Percentiles rank a stretch among this genome's conserved stretches.
These are phyloP conservation scores for Diplodus sargus DNA, from an alignment of 2,797 vertebrate genomes.

Conservation along the genomic window DNA sequence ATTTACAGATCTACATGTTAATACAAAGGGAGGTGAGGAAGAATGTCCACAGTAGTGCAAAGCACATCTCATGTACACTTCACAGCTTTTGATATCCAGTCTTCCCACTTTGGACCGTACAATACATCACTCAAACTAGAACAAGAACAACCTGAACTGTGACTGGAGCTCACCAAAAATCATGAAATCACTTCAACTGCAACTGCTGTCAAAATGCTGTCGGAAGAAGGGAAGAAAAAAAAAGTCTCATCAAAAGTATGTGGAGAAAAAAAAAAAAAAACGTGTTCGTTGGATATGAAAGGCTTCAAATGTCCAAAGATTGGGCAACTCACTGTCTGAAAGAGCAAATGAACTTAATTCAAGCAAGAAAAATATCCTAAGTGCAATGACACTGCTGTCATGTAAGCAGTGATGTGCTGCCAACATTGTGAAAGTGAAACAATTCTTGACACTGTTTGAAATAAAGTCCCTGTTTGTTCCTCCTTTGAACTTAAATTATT, in stretches of 20 bases:
- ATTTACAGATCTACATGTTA: constrained; percentile 35
- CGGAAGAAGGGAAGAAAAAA: background rate
- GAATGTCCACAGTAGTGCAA: background rate
- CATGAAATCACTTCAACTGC: constrained; percentile 31
- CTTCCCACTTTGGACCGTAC: constrained; percentile 27
- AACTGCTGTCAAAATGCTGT: constrained; percentile 8
- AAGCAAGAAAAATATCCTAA: background rate
- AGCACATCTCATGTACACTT: constrained; percentile 5
- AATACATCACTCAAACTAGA: constrained; percentile 32
- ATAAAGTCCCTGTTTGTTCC: background rate
- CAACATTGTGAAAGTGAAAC: too few species aligned
- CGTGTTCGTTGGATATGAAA: background rate
- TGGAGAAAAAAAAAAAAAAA: background rate
- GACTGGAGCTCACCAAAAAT: constrained; percentile 28
- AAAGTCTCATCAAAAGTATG: background rate
- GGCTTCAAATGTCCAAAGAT: background rate
- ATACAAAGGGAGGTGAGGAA: constrained; percentile 19
- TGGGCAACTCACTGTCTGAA: background rate
- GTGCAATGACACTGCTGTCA: background rate
- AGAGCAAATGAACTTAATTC: background rate
- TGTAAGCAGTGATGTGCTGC: background rate
- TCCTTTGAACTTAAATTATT: background rate
- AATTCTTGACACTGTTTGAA: background rate
- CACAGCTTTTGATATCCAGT: constrained; percentile 28
- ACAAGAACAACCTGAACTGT: constrained; percentile 42